Conservation (phyloP, 2,797 vertebrate genomes). For the Cercopithecus diana region DNA sequence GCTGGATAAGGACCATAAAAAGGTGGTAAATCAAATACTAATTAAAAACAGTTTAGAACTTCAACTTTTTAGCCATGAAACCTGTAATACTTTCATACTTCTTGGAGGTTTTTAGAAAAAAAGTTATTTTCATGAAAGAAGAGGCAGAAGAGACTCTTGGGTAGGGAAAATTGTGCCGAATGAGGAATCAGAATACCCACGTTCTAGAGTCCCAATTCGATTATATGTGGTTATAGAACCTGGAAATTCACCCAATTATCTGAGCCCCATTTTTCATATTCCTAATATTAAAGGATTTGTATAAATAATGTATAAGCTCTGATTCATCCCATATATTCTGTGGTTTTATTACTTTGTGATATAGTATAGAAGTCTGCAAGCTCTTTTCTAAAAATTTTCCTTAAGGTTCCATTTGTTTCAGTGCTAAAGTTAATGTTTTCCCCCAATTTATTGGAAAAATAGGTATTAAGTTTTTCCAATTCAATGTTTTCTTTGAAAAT, state of each 20-base stretch:
- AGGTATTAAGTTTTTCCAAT: background rate
- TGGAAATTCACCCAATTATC: conserved; percentile 10
- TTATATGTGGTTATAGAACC: conserved; percentile 10
- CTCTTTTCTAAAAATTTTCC: conserved; percentile 3
- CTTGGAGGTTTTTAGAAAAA: background rate
- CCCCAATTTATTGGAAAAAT: background rate
- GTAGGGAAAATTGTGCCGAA: background rate
- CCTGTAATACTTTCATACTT: background rate
- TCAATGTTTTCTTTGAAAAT: conserved; percentile 1
- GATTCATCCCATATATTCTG: background rate
- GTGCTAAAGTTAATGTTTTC: background rate
- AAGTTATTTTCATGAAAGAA: background rate
- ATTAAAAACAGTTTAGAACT: conserved; percentile 10
- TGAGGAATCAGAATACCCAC: background rate
- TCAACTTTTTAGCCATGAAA: conserved; percentile 13
- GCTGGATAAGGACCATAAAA: background rate
- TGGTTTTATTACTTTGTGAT: background rate
- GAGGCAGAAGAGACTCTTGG: background rate
- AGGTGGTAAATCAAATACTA: background rate
- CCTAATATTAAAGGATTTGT: conserved; percentile 54
- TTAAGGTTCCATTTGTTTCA: background rate
- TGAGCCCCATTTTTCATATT: conserved; percentile 18
- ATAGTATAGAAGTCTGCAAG: background rate
- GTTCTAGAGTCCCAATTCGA: background rate
- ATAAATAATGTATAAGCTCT: conserved; percentile 40